phyloP scores from a whole-genome alignment of 1,140 invertebrate genomes.

The Achroia grisella region DNA sequence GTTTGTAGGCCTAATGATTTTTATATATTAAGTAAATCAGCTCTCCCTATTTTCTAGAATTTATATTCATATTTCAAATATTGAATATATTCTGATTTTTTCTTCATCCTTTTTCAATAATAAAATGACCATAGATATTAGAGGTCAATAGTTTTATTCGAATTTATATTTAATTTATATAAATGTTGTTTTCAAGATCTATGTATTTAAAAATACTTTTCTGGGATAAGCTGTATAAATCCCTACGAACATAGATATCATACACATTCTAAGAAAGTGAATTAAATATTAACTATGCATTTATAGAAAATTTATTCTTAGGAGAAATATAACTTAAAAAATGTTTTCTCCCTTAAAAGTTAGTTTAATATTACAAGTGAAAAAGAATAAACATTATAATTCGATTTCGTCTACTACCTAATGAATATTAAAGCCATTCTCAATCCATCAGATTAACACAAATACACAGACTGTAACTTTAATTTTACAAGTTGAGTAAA shows the following conservation, averaged over 20 bases:
- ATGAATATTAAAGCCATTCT: conserved; percentile 13
- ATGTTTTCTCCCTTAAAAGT: conserved; percentile 19
- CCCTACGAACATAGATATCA: neutral
- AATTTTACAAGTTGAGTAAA: conserved; percentile 1
- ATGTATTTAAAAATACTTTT: neutral
- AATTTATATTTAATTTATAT: no score
- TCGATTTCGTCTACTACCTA: conserved; percentile 13
- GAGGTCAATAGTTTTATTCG: no score
- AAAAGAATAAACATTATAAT: conserved; percentile 10
- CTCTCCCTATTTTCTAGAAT: no score
- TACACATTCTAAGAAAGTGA: conserved; percentile 4
- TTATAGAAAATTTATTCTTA: conserved; percentile 25
- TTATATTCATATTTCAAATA: no score
- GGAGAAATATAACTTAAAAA: conserved; percentile 27
- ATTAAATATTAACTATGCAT: conserved; percentile 4
- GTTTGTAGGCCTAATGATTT: conserved; percentile 2
- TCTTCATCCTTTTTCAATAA: no score
- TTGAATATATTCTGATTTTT: no score
- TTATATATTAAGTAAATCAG: no score
- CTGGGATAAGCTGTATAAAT: neutral
- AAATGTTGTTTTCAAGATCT: no score
- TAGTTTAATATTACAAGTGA: conserved; percentile 13
- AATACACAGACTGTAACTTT: conserved; percentile 8
- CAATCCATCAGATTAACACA: conserved; percentile 7
- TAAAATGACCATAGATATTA: no score